phyloP scores from a whole-genome alignment of 2,113 vertebrate species.

The Hoplias malabaricus region DNA sequence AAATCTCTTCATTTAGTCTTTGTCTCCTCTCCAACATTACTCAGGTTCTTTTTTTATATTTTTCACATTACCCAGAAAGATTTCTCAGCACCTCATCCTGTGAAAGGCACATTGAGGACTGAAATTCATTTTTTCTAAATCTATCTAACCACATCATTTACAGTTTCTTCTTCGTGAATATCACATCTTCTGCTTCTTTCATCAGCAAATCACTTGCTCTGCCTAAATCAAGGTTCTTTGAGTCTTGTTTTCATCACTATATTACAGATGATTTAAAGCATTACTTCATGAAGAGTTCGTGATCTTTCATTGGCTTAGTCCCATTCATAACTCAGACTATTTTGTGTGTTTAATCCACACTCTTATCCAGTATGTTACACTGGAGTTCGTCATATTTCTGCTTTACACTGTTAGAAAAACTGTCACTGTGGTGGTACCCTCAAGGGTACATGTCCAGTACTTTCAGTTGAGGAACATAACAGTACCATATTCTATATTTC shows the following conservation, averaged over 20 bases:
- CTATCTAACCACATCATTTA: neutral
- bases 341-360: neutral
- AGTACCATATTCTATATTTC: too few species aligned
- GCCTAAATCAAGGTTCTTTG: neutral
- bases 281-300: neutral
- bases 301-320: neutral
- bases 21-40: neutral
- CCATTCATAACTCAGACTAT: neutral
- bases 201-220: neutral
- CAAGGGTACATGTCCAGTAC: too few species aligned
- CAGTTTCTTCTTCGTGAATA: neutral
- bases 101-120: neutral
- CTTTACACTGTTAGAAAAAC: too few species aligned
- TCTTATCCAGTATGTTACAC: too few species aligned
- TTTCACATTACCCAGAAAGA: neutral
- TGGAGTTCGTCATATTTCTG: neutral
- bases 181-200: neutral
- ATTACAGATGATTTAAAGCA: neutral
- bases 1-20: neutral
- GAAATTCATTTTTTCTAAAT: neutral
- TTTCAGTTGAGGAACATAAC: too few species aligned
- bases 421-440: too few species aligned
- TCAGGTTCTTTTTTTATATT: neutral
- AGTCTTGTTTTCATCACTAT: neutral
- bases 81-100: neutral